A percentile compares a stretch with the other conserved stretches of the same genome.
phyloP scores from a whole-genome alignment of 2,888 invertebrate genomes.

The Glyphotaelius pellucidus region DNA sequence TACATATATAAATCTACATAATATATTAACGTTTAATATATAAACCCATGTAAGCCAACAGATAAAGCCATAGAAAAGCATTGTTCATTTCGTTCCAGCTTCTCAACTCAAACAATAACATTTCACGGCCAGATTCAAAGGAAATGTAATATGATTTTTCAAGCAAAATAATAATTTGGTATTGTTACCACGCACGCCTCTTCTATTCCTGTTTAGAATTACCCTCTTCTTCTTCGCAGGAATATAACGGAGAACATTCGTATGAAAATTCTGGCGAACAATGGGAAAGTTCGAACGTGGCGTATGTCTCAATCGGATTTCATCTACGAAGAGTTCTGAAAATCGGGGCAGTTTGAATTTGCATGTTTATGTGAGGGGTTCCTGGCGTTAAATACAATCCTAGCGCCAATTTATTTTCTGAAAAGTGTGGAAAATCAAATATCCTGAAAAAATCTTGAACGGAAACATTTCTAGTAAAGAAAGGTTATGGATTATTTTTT shows the following conservation, averaged over 20 bases:
- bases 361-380: neutral
- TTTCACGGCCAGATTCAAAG: neutral
- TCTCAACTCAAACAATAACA: neutral
- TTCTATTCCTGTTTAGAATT: neutral
- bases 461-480: neutral
- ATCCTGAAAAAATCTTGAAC: neutral
- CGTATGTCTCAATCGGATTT: constrained; percentile 52
- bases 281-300: constrained; percentile 27
- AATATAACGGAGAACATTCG: constrained; percentile 42
- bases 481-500: neutral
- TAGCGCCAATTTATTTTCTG: neutral
- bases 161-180: neutral
- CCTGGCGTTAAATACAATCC: neutral
- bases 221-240: neutral
- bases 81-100: neutral
- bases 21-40: neutral
- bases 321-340: constrained; percentile 12
- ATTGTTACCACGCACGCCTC: neutral
- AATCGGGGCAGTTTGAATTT: neutral
- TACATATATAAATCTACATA: neutral
- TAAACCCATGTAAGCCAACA: neutral
- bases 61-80: neutral
- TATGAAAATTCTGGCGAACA: constrained; percentile 50
- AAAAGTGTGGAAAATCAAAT: neutral
- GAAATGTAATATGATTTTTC: neutral